A percentile compares a stretch with the other conserved stretches of the same genome.
Evolutionary conservation across 2,113 vertebrate species (phyloP).

Genomic region (Lathamus discolor): DNA sequence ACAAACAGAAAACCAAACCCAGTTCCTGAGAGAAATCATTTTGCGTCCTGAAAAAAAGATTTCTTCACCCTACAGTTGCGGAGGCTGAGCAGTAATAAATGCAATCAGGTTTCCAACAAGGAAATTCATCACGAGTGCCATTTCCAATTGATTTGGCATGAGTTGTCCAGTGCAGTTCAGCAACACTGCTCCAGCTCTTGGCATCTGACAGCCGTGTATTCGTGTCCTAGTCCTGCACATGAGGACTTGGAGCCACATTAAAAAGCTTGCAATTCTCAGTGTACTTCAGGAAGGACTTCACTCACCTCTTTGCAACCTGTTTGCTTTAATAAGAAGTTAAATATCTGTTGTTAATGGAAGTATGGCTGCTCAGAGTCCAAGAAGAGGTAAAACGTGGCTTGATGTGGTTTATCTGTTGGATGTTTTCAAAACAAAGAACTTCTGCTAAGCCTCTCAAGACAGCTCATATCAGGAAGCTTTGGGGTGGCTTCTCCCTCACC

Average conservation of each 20-base stretch:
- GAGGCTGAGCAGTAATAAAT: not conserved
- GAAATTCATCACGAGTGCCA: not conserved
- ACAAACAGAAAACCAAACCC: not conserved
- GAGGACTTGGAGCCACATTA: not conserved
- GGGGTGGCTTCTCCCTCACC: not conserved
- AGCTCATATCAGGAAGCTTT: not conserved
- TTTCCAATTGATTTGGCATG: not conserved
- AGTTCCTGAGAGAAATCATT: not conserved
- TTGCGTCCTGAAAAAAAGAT: not conserved
- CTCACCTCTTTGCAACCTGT: not conserved
- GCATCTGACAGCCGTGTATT: rapidly evolving
- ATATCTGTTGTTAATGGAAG: not conserved
- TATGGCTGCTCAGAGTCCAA: not conserved
- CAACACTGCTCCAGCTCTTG: not conserved
- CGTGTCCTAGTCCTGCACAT: not conserved
- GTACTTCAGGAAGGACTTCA: not conserved
- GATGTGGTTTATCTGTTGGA: not conserved
- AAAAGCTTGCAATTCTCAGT: not conserved
- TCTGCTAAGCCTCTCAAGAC: not conserved
- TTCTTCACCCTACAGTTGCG: not conserved
- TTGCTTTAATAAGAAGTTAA: not conserved
- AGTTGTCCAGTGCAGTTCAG: not conserved
- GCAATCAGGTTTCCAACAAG: not conserved
- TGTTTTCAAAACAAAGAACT: not conserved
- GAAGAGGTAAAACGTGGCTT: not conserved